Conservation (phyloP, 1,140 invertebrate species). For the Neuroterus valhalla region DNA sequence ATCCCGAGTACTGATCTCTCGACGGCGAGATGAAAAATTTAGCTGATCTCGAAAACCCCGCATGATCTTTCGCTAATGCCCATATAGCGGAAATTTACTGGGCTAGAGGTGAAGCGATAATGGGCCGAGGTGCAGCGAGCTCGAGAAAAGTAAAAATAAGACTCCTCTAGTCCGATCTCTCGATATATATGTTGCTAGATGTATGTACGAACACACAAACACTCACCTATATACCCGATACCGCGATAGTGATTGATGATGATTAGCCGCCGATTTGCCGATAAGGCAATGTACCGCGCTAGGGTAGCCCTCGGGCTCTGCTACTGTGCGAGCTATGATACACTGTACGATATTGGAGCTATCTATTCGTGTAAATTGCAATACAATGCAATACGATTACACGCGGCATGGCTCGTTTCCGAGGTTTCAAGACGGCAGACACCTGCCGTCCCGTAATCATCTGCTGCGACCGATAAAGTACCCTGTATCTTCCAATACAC, state of each 20-base stretch:
- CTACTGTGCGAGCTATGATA: slow-evolving; percentile 60
- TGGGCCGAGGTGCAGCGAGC: slow-evolving; percentile 44
- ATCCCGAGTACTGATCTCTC: slow-evolving; percentile 5
- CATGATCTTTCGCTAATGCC: slow-evolving; percentile 28
- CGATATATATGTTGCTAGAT: slow-evolving; percentile 5
- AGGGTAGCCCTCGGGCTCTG: slow-evolving; percentile 25
- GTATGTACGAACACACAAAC: slow-evolving; percentile 34
- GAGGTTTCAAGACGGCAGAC: slow-evolving; percentile 20
- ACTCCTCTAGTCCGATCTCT: neutral
- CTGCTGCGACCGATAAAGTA: slow-evolving; percentile 2
- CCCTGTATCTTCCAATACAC: neutral
- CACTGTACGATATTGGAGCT: slow-evolving; percentile 62
- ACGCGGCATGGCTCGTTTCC: slow-evolving; percentile 37
- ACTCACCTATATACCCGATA: slow-evolving; percentile 35
- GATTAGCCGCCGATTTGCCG: slow-evolving; percentile 72
- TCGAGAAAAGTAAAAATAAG: neutral
- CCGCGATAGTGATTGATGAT: slow-evolving; percentile 72
- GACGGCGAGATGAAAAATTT: slow-evolving; percentile 18
- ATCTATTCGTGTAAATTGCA: slow-evolving; percentile 67
- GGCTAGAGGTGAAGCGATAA: slow-evolving; percentile 49
- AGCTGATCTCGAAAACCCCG: neutral
- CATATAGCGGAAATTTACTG: slow-evolving; percentile 45
- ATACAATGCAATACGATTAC: slow-evolving; percentile 52
- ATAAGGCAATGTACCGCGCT: slow-evolving; percentile 62
- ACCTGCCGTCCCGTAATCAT: slow-evolving; percentile 24